These are phyloP conservation scores for Nemurella pictetii DNA, from an alignment of 2,888 invertebrate species.

Conservation along the genomic window DNA sequence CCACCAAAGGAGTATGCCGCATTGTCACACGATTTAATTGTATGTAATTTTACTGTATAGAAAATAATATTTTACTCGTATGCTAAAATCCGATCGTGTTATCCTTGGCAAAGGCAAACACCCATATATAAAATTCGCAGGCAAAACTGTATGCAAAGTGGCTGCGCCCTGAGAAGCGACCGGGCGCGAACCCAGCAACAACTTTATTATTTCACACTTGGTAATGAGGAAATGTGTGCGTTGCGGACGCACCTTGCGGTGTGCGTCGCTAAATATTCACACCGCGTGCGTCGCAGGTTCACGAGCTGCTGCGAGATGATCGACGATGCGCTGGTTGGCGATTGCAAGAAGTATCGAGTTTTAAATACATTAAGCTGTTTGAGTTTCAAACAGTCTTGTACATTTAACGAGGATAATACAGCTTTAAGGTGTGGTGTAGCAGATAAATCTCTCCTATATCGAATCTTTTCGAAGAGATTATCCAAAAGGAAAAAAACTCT, in stretches of 20 bases:
- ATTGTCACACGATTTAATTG: constrained; percentile 24
- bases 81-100: not conserved
- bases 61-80: not conserved
- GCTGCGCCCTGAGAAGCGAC: constrained; percentile 1
- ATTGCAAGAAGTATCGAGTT: not conserved
- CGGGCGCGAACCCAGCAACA: not conserved
- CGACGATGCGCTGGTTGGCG: not conserved
- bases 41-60: constrained; percentile 18
- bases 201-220: constrained; percentile 26
- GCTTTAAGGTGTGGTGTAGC: not conserved
- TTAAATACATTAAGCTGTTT: not conserved
- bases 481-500: not conserved
- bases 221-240: constrained; percentile 11
- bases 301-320: not conserved
- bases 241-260: constrained; percentile 2
- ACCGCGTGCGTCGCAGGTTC: not conserved
- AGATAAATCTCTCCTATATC: not conserved
- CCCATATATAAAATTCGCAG: constrained; percentile 5
- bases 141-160: constrained; percentile 20
- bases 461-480: not conserved
- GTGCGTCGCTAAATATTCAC: not conserved
- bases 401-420: not conserved
- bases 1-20: constrained; percentile 25
- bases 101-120: constrained; percentile 25
- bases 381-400: not conserved